Evolutionary conservation across 2,113 vertebrate genomes (phyloP).

Genomic region (Xiphorhynchus elegans): DNA sequence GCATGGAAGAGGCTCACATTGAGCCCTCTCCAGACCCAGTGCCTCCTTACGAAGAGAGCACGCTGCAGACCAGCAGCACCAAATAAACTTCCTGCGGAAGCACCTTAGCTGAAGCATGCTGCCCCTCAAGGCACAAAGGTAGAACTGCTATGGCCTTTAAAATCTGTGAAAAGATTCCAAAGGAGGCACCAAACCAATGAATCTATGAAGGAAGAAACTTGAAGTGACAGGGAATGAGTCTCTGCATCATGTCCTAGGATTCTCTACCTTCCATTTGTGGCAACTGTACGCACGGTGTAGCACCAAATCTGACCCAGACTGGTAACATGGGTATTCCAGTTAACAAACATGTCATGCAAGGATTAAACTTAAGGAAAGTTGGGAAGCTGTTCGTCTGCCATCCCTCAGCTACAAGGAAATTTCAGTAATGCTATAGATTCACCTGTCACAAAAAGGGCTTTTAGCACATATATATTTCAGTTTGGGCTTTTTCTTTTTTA

Average conservation of each 20-base stretch:
- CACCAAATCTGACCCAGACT: background rate
- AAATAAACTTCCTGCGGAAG: slow-evolving; percentile 20
- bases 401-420: background rate
- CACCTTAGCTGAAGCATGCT: background rate
- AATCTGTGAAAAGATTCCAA: background rate
- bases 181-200: background rate
- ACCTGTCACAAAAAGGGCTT: slow-evolving; percentile 34
- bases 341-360: background rate
- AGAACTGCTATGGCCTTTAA: slow-evolving; percentile 35
- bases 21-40: slow-evolving; percentile 40
- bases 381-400: background rate
- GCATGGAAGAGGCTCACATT: slow-evolving; percentile 67
- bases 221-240: background rate
- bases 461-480: background rate
- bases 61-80: background rate
- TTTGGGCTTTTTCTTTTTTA: background rate
- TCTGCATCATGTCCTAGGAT: background rate
- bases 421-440: background rate
- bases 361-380: background rate
- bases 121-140: background rate
- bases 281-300: rapidly evolving
- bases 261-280: background rate
- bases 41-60: slow-evolving; percentile 59
- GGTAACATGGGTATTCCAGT: background rate
- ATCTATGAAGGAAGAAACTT: background rate